A percentile compares a stretch with the other conserved stretches of the same genome.
Conservation (phyloP, 2,888 invertebrate species). For the Chloroclystis v-ata region DNA sequence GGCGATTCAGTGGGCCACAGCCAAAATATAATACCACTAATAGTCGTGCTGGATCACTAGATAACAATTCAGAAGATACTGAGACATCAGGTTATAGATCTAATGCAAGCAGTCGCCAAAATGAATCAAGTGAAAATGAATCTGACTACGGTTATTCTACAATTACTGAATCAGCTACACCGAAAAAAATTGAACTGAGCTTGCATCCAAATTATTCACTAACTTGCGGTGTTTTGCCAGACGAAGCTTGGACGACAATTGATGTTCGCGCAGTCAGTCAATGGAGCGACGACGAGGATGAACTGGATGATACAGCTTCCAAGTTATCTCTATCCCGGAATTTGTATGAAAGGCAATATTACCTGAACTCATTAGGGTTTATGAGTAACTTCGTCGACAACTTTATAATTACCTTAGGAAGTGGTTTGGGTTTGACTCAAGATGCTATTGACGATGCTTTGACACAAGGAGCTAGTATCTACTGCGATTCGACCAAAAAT, state of each 20-base stretch:
- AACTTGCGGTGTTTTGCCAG: conserved; percentile 70
- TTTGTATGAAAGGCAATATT: conserved; percentile 68
- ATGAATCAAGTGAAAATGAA: conserved; percentile 72
- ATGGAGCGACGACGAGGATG: conserved; percentile 65
- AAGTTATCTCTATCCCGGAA: conserved; percentile 51
- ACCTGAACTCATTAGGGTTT: conserved; percentile 82
- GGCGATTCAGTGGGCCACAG: conserved; percentile 45
- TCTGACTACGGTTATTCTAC: conserved; percentile 81
- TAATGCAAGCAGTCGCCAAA: conserved; percentile 61
- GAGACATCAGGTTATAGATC: conserved; percentile 79
- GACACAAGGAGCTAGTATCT: conserved; percentile 82
- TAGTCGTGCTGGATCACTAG: conserved; percentile 18
- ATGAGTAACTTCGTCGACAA: conserved; percentile 83
- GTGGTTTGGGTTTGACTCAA: conserved; percentile 76
- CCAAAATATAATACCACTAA: conserved; percentile 25
- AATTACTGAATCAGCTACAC: conserved; percentile 79
- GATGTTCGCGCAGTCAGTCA: conserved; percentile 58
- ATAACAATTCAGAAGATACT: conserved; percentile 51
- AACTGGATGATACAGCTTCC: conserved; percentile 45
- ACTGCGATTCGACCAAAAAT: conserved; percentile 74
- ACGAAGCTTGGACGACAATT: conserved; percentile 69
- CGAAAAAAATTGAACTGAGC: conserved; percentile 72
- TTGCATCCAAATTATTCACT: conserved; percentile 53
- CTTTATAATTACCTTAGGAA: conserved; percentile 79
- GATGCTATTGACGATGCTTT: conserved; percentile 75